Evolutionary conservation across 1,140 invertebrate genomes (phyloP), one percentile per base, ranked within the genome.

Genomic region (Plutomurus gul): DNA sequence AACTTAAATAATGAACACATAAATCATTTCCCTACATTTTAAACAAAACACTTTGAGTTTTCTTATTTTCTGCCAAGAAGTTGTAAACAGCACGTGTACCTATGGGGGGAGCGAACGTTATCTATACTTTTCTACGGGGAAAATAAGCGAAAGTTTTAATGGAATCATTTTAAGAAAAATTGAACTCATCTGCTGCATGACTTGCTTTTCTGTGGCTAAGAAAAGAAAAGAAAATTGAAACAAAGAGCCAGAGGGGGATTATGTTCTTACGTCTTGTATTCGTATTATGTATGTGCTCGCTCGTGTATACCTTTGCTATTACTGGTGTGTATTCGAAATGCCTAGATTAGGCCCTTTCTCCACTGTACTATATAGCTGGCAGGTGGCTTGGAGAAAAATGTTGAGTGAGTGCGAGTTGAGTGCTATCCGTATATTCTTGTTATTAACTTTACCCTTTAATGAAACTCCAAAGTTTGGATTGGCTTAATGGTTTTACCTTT

Each of bases 141-240:
- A 65, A 33, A 65, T 33, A 65, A 30, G 30, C 27, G 36, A 65
- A 65, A 65, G 27, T 65, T 65, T 65, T 65, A 65, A 65, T 65
- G 56, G 56, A 30, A 65, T 65, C 56, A 65, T 30, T 30, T 65
- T 36, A 65, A 65, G 56, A 65, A 65, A 65, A 65, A 65, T 33
- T 65, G 56, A 65, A 65, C 25, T 65, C 56, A 65, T 30, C 56
- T 65, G 56, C 56, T 65, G 18, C 27, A 65, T 65, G 56, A 33
- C 25, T 65, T 65, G 56, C 27, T 30, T 33, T 65, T 65, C 13
- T 33, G 5, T 30, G n/a, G 56, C 36, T 65, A 33, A n/a, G 27
- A 25, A n/a, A 33, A 33, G 56, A 30, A n/a, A 65, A 27, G 56
- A 65, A 65, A 65, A 65, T 33, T 65, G 56, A 65, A 65, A 65